Conservation (phyloP, 2,113 vertebrate genomes). For the Otis tarda region DNA sequence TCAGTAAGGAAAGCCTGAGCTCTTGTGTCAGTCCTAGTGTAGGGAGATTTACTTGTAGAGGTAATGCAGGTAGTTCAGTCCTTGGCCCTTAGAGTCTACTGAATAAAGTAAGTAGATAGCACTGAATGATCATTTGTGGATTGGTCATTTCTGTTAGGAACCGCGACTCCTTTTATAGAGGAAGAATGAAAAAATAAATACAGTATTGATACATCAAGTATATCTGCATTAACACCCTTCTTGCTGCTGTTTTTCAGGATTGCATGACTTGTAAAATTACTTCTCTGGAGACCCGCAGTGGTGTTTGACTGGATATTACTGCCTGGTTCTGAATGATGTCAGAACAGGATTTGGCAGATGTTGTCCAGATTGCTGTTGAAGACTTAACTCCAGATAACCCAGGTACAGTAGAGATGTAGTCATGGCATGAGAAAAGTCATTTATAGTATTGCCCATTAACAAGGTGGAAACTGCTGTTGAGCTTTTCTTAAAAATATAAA, state of each 20-base stretch:
- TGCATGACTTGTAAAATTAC: not conserved
- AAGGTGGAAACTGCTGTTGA: not conserved
- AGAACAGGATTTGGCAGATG: slow-evolving; percentile 92
- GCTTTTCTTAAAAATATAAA: not conserved
- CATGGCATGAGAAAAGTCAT: not conserved
- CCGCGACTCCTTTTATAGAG: too few relatives aligned
- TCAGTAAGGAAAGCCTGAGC: not conserved
- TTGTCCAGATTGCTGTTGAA: slow-evolving; percentile 96
- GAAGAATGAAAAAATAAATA: not conserved
- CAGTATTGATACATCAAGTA: accelerated
- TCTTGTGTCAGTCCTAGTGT: not conserved
- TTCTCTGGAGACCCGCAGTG: not conserved
- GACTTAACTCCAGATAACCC: slow-evolving; percentile 87
- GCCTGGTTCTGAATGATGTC: slow-evolving; percentile 88
- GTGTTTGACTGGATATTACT: not conserved
- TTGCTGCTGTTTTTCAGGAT: slow-evolving; percentile 52
- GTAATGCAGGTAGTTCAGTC: not conserved
- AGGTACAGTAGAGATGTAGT: slow-evolving; percentile 72
- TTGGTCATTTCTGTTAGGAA: not conserved
- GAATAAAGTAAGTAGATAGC: not conserved
- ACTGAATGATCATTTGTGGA: not conserved
- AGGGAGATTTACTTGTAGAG: not conserved
- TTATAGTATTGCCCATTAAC: accelerated
- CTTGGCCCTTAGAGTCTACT: not conserved
- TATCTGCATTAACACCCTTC: not conserved